Percentiles rank a stretch among this genome's conserved stretches.
phyloP scores from a whole-genome alignment of 1,140 invertebrate genomes.

The Odontomachus brunneus region DNA sequence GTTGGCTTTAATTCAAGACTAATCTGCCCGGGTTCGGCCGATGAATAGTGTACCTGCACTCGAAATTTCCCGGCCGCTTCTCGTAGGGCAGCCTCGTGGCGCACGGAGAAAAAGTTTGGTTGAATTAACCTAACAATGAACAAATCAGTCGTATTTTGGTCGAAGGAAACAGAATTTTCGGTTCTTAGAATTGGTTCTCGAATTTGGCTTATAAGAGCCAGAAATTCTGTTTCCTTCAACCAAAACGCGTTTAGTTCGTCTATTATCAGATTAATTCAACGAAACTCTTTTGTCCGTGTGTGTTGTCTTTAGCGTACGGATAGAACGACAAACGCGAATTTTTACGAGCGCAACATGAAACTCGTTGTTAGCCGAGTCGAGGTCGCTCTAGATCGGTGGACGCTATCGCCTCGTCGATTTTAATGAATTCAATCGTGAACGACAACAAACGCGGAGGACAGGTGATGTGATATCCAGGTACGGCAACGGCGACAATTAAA shows the following conservation, averaged over 20 bases:
- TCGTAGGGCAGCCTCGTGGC: too few species aligned
- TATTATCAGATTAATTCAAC: too few species aligned
- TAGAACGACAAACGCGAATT: neutral
- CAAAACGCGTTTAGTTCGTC: too few species aligned
- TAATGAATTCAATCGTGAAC: neutral
- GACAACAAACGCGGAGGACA: neutral
- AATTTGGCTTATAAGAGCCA: too few species aligned
- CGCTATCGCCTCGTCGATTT: neutral
- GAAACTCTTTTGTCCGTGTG: too few species aligned
- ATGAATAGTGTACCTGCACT: constrained; percentile 33
- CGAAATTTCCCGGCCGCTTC: constrained; percentile 19
- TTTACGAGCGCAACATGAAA: constrained; percentile 18
- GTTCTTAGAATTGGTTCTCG: too few species aligned
- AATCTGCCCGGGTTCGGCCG: constrained; percentile 18
- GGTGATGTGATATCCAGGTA: too few species aligned
- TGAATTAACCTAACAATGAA: too few species aligned
- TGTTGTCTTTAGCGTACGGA: neutral
- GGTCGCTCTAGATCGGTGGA: neutral
- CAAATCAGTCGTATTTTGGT: too few species aligned
- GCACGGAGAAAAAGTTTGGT: too few species aligned
- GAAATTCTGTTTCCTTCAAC: too few species aligned
- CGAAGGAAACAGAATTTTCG: too few species aligned
- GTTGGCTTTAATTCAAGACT: constrained; percentile 67
- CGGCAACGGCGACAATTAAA: neutral
- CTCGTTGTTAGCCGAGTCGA: neutral